Percentiles rank a stretch among this genome's conserved stretches.
Conservation (phyloP, 2,113 vertebrate species). For the Peromyscus californicus region DNA sequence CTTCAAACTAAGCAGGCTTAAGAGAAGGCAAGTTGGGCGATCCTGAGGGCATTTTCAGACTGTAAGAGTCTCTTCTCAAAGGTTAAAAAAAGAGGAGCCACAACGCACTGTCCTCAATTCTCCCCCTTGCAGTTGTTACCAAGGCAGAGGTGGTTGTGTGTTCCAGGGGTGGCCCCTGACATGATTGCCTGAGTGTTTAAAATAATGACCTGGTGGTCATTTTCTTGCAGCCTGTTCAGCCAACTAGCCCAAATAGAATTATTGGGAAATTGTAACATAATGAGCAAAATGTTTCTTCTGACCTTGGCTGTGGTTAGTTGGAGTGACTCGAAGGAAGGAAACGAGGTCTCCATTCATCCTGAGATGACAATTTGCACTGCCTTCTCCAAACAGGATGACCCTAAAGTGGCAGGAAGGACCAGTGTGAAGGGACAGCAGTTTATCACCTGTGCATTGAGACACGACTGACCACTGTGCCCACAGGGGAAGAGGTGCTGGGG, state of each 20-base stretch:
- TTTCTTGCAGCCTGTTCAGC: slow-evolving; percentile 62
- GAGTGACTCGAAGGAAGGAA: slow-evolving; percentile 60
- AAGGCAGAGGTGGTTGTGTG: not conserved
- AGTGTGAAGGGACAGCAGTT: not conserved
- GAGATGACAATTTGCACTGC: slow-evolving; percentile 18
- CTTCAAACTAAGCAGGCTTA: not conserved
- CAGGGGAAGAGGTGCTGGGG: fast-evolving
- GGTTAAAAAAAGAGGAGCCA: not conserved
- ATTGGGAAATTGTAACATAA: slow-evolving; percentile 71
- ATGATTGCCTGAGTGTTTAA: slow-evolving; percentile 35
- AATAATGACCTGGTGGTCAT: slow-evolving; percentile 72
- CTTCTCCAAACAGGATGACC: slow-evolving; percentile 41
- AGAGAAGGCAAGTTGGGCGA: not conserved
- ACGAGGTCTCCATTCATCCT: slow-evolving; percentile 47
- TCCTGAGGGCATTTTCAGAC: not conserved
- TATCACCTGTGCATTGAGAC: not conserved
- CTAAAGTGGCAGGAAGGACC: not conserved
- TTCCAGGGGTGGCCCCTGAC: slow-evolving; percentile 3
- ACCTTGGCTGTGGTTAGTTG: slow-evolving; percentile 53
- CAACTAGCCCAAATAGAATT: slow-evolving; percentile 67
- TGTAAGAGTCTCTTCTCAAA: not conserved
- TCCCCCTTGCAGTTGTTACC: not conserved
- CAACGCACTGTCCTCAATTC: not conserved
- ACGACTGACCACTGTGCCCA: not conserved
- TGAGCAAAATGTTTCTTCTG: slow-evolving; percentile 57